Percentiles rank a stretch among this genome's conserved stretches.
Evolutionary conservation across 1,140 invertebrate species (phyloP).

Genomic region (Lucilia cuprina): DNA sequence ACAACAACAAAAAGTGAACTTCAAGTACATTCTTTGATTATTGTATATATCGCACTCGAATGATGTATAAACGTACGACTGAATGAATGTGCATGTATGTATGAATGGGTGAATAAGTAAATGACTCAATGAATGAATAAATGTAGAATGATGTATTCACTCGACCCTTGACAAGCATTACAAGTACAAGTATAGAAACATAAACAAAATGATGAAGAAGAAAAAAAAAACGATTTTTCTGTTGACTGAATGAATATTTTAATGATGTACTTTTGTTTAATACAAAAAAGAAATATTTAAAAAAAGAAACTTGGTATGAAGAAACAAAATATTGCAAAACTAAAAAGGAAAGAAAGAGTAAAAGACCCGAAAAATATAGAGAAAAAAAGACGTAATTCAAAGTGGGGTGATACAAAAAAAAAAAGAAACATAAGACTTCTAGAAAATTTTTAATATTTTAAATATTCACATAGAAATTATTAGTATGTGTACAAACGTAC

Average conservation of each 20-base stretch:
- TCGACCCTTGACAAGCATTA: constrained; percentile 31
- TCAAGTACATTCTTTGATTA: constrained; percentile 30
- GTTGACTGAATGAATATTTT: constrained; percentile 30
- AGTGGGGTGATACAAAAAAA: too few relatives aligned
- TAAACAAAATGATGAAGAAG: too few relatives aligned
- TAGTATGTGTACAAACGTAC: too few relatives aligned
- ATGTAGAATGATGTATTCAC: background rate
- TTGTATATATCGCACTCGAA: background rate
- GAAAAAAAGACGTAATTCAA: too few relatives aligned
- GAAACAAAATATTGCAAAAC: background rate
- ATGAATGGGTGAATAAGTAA: background rate
- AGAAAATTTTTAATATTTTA: too few relatives aligned
- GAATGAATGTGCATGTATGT: too few relatives aligned
- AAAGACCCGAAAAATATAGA: too few relatives aligned
- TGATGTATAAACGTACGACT: background rate
- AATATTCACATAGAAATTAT: too few relatives aligned
- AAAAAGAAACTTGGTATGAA: too few relatives aligned
- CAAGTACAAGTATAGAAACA: background rate
- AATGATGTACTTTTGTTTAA: constrained; percentile 33
- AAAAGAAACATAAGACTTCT: too few relatives aligned
- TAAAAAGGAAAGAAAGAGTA: too few relatives aligned
- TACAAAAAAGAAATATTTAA: too few relatives aligned
- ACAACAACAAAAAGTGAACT: constrained; percentile 15
- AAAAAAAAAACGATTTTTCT: constrained; percentile 9
- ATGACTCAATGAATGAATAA: background rate